These are phyloP conservation scores for Diorhabda sublineata DNA, from an alignment of 1,140 invertebrate genomes.

Conservation along the genomic window DNA sequence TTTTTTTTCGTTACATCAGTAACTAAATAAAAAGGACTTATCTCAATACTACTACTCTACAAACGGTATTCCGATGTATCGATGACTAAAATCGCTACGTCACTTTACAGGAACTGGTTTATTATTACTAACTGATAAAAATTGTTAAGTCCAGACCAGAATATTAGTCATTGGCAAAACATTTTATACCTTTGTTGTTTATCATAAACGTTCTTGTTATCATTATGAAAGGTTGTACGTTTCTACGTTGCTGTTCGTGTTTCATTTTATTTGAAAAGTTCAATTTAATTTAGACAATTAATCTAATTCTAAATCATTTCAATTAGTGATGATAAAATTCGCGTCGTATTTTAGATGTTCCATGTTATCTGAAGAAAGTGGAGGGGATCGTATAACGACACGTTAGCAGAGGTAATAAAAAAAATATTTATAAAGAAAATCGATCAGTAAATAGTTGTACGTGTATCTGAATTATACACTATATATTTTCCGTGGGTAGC, in stretches of 20 bases:
- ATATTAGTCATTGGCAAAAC: not conserved
- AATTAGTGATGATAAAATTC: not conserved
- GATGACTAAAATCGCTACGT: not conserved
- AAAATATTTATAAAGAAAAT: not conserved
- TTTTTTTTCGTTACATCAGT: not conserved
- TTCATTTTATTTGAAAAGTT: too few relatives aligned
- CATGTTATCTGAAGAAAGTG: too few relatives aligned
- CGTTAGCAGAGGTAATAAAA: not conserved
- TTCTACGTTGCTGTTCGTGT: too few relatives aligned
- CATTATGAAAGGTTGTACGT: not conserved
- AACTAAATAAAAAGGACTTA: not conserved
- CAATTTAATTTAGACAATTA: too few relatives aligned
- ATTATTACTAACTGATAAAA: not conserved
- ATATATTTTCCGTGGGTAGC: not conserved
- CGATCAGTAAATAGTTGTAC: not conserved
- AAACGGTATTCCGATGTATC: not conserved
- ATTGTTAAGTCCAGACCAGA: not conserved
- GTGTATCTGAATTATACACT: not conserved
- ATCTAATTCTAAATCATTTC: too few relatives aligned
- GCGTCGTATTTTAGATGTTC: slow-evolving; percentile 2
- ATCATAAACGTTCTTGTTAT: not conserved
- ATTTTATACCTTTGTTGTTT: not conserved
- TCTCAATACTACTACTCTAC: not conserved
- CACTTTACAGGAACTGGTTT: slow-evolving; percentile 1
- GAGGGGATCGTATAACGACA: not conserved